These are phyloP conservation scores for Rhabdornis inornatus DNA, from an alignment of 2,113 vertebrate genomes.

Conservation along the genomic window DNA sequence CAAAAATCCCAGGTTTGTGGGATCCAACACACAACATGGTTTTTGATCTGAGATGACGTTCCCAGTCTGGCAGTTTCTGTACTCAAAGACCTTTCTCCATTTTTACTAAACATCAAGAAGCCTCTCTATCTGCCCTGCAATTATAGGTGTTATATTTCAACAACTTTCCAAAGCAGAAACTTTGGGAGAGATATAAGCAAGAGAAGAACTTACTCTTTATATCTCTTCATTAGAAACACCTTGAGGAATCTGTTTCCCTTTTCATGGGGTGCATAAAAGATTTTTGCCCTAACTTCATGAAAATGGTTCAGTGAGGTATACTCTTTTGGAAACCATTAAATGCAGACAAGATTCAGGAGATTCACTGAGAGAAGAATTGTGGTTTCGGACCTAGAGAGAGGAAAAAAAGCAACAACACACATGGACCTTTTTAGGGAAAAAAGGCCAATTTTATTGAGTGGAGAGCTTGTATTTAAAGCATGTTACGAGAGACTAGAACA, in stretches of 20 bases:
- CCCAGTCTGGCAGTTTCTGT: neutral
- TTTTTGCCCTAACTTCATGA: neutral
- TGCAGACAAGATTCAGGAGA: neutral
- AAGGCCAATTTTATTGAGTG: too few relatives aligned
- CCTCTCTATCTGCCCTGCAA: neutral
- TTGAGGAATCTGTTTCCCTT: neutral
- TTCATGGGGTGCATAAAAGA: neutral
- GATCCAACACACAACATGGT: neutral
- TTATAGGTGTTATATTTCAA: neutral
- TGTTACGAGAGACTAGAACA: too few relatives aligned
- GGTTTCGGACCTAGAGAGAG: too few relatives aligned
- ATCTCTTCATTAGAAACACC: neutral
- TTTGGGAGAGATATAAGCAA: neutral
- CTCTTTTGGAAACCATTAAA: neutral
- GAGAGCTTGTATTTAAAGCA: too few relatives aligned
- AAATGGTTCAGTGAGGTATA: neutral
- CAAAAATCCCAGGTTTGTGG: too few relatives aligned
- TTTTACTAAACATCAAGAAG: neutral
- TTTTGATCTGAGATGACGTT: neutral
- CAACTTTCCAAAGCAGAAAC: neutral
- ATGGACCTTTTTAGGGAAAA: too few relatives aligned
- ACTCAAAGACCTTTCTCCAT: neutral
- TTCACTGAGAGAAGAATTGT: neutral
- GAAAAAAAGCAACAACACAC: too few relatives aligned
- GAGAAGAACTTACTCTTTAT: neutral